Evolutionary conservation across 35 echinoderm and acorn worm genomes (phyloP).

Genomic region (Holothuria glaberrima): DNA sequence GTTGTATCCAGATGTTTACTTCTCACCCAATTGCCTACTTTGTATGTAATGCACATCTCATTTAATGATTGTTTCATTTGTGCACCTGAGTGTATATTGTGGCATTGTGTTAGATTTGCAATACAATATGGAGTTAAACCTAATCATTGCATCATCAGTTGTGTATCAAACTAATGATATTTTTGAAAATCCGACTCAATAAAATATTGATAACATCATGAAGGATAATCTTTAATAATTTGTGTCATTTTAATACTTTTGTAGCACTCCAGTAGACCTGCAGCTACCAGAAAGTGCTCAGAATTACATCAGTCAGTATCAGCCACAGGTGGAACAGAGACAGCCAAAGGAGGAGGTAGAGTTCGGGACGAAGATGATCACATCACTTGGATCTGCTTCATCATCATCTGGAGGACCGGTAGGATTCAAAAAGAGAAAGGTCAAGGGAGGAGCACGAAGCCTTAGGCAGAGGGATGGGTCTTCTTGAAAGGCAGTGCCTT

Average conservation of each 20-base stretch:
- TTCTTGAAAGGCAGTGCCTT: neutral
- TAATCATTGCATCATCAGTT: too few species aligned
- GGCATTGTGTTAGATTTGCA: too few species aligned
- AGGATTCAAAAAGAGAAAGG: slow-evolving; percentile 64
- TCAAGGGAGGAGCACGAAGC: slow-evolving; percentile 51
- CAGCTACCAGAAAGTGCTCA: slow-evolving; percentile 52
- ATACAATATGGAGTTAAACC: too few species aligned
- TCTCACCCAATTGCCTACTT: too few species aligned
- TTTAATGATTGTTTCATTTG: too few species aligned
- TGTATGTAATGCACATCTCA: too few species aligned
- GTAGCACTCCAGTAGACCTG: slow-evolving; percentile 46
- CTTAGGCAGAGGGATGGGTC: slow-evolving; percentile 52
- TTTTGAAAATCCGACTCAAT: too few species aligned
- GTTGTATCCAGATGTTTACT: too few species aligned
- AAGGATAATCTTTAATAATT: too few species aligned
- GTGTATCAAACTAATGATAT: too few species aligned
- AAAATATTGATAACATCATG: too few species aligned
- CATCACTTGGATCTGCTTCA: neutral
- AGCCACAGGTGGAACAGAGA: slow-evolving; percentile 56
- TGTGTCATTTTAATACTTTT: neutral
- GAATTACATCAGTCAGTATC: slow-evolving; percentile 51
- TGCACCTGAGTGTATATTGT: too few species aligned
- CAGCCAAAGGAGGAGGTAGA: slow-evolving; percentile 45
- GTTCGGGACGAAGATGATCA: slow-evolving; percentile 55
- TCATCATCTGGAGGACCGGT: neutral